Conservation (phyloP, 2,113 vertebrate species). For the human region DNA sequence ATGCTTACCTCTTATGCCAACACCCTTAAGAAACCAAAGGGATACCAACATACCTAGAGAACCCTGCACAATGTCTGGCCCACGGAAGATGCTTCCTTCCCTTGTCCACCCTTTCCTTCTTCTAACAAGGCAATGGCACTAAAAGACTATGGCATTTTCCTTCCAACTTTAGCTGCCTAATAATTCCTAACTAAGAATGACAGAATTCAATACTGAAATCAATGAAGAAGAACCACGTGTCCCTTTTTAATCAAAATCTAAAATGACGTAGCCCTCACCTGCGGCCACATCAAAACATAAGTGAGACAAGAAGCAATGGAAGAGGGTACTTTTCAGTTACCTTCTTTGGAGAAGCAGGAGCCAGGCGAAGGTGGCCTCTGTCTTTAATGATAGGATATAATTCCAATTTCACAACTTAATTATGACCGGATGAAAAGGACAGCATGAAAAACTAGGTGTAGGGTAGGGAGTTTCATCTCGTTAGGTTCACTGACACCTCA, state of each 20-base stretch:
- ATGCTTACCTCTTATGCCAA: background rate
- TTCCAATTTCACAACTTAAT: conserved; percentile 79
- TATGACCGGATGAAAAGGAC: conserved; percentile 78
- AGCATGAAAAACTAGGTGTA: conserved; percentile 72
- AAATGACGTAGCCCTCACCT: background rate
- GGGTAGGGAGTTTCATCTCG: conserved; percentile 72
- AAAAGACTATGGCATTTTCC: conserved; percentile 3
- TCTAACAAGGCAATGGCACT: background rate
- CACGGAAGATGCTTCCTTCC: background rate
- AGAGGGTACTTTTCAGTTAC: background rate
- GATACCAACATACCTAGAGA: background rate
- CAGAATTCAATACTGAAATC: conserved; percentile 42
- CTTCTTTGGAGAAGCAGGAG: conserved; percentile 1
- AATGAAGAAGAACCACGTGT: conserved; percentile 30
- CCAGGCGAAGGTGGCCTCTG: conserved; percentile 16
- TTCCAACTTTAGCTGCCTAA: conserved; percentile 40
- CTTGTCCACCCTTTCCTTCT: background rate
- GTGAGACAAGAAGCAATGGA: background rate
- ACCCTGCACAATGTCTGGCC: too few species aligned
- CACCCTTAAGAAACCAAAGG: background rate
- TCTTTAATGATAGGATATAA: conserved; percentile 74
- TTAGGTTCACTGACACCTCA: conserved; percentile 79
- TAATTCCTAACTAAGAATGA: conserved; percentile 54
- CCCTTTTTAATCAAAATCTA: conserved; percentile 59
- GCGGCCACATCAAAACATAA: background rate